Conservation (phyloP, 2,113 vertebrate genomes). For the Pagrus major region DNA sequence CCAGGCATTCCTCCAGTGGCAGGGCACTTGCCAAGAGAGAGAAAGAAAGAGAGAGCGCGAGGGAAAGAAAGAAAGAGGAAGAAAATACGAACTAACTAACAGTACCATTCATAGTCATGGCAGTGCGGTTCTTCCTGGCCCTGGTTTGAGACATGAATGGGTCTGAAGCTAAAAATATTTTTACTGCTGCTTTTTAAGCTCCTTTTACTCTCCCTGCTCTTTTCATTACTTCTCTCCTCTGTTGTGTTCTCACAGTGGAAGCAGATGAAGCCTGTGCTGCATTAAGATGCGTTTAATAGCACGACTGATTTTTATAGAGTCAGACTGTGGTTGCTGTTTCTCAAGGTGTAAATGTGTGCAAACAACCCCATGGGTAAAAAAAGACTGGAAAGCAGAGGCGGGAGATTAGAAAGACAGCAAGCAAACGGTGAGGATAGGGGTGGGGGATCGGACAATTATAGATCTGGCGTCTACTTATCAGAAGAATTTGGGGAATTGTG, state of each 20-base stretch:
- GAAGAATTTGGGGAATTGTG: too few species aligned
- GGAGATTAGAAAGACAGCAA: neutral
- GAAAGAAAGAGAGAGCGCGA: slow-evolving; percentile 29
- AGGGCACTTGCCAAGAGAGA: slow-evolving; percentile 61
- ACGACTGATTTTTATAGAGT: slow-evolving; percentile 43
- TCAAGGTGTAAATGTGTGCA: slow-evolving; percentile 53
- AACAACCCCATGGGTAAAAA: neutral
- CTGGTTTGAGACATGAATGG: slow-evolving; percentile 63
- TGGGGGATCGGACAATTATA: too few species aligned
- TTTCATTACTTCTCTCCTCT: slow-evolving; percentile 51
- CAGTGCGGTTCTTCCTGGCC: slow-evolving; percentile 61
- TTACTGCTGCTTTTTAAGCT: slow-evolving; percentile 66
- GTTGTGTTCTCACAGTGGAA: slow-evolving; percentile 29
- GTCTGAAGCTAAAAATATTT: slow-evolving; percentile 79
- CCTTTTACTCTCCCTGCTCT: slow-evolving; percentile 53
- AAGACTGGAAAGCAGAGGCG: neutral
- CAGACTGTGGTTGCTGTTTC: slow-evolving; percentile 17
- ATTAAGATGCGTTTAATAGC: slow-evolving; percentile 41
- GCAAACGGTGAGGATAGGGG: too few species aligned
- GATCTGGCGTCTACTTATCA: too few species aligned
- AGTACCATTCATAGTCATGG: slow-evolving; percentile 73
- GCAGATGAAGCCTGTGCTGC: slow-evolving; percentile 35
- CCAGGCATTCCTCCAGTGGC: slow-evolving; percentile 67
- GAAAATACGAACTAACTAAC: slow-evolving; percentile 57
- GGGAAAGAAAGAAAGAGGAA: slow-evolving; percentile 16